Evolutionary conservation across 2,797 vertebrate species (phyloP).

Genomic region (Scarus forsteni): DNA sequence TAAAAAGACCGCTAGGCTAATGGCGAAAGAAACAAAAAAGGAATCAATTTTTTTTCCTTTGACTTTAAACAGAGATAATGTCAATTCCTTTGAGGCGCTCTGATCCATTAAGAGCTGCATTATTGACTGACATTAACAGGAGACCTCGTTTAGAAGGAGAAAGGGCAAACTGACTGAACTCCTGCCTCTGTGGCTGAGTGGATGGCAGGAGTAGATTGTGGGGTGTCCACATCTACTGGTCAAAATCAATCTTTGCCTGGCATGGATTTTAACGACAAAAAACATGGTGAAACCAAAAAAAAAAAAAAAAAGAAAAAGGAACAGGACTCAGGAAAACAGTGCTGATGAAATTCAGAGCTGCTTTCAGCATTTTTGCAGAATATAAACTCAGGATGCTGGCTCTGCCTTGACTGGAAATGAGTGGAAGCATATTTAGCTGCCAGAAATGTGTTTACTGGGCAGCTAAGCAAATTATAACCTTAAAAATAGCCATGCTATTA

Average conservation of each 20-base stretch:
- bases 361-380: conserved; percentile 30
- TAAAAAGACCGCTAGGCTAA: conserved; percentile 66
- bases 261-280: conserved; percentile 17
- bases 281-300: conserved; percentile 33
- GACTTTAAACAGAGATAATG: conserved; percentile 72
- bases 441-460: neutral
- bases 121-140: conserved; percentile 84
- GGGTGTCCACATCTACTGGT: conserved; percentile 44
- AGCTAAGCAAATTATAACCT: too few relatives aligned
- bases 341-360: conserved; percentile 33
- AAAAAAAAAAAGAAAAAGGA: conserved; percentile 18
- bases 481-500: too few relatives aligned
- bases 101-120: conserved; percentile 82
- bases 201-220: conserved; percentile 35
- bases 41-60: conserved; percentile 66
- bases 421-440: conserved; percentile 27
- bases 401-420: conserved; percentile 23
- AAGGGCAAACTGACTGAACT: conserved; percentile 30
- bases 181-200: conserved; percentile 16
- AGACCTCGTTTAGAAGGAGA: conserved; percentile 68
- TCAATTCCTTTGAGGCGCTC: conserved; percentile 76
- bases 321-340: conserved; percentile 3
- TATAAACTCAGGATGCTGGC: conserved; percentile 2
- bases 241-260: conserved; percentile 45
- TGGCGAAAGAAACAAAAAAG: conserved; percentile 55